A percentile compares a stretch with the other conserved stretches of the same genome.
phyloP scores from a whole-genome alignment of 2,113 vertebrate genomes.

The Eolophus roseicapilla region DNA sequence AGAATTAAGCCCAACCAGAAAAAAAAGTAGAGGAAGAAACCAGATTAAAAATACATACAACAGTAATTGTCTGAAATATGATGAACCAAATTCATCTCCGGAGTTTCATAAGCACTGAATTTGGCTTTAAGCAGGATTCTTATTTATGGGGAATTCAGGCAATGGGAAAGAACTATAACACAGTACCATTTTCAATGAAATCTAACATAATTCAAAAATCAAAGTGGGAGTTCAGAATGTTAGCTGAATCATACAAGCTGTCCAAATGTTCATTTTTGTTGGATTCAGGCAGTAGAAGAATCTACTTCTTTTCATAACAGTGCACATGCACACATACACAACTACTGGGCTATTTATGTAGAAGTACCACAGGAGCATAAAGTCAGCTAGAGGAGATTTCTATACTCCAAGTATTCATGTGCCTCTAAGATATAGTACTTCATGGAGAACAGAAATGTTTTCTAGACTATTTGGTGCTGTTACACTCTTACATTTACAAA shows the following conservation, averaged over 20 bases:
- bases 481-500: background rate
- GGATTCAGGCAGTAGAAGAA: background rate
- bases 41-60: conserved; percentile 4
- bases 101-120: background rate
- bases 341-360: background rate
- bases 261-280: background rate
- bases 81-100: background rate
- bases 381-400: background rate
- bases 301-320: background rate
- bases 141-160: background rate
- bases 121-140: background rate
- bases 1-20: background rate
- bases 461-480: background rate
- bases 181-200: background rate
- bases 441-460: background rate
- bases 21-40: background rate
- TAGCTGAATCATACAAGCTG: background rate
- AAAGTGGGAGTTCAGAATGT: background rate
- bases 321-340: background rate
- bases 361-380: background rate
- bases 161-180: background rate
- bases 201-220: background rate
- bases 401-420: background rate
- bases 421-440: background rate
- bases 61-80: background rate